Percentiles rank a stretch among this genome's conserved stretches.
Evolutionary conservation across 2,113 vertebrate species (phyloP).

Genomic region (Limanda limanda): DNA sequence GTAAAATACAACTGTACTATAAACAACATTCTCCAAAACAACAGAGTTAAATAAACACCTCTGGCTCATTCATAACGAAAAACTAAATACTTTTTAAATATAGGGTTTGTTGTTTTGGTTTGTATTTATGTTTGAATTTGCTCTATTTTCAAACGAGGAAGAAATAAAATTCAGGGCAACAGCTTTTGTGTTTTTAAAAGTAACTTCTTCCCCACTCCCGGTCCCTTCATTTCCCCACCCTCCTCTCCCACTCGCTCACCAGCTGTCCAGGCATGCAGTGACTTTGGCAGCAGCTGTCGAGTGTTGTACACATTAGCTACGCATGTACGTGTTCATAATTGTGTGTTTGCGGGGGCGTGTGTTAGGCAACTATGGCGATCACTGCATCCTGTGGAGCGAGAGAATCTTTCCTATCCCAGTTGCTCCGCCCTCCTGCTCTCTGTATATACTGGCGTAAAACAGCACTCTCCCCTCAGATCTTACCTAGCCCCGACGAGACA

Average conservation of each 20-base stretch:
- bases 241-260: slow-evolving; percentile 47
- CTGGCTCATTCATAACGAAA: neutral
- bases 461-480: slow-evolving; percentile 36
- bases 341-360: slow-evolving; percentile 39
- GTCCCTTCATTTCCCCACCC: neutral
- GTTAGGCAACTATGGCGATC: slow-evolving; percentile 26
- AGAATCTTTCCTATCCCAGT: slow-evolving; percentile 20
- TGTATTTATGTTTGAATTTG: neutral
- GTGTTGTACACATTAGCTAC: slow-evolving; percentile 2
- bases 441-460: slow-evolving; percentile 26
- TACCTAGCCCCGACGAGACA: slow-evolving; percentile 32
- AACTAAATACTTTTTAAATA: neutral
- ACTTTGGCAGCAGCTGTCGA: slow-evolving; percentile 66
- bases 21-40: no score
- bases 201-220: neutral
- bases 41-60: neutral
- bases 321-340: slow-evolving; percentile 41
- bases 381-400: slow-evolving; percentile 7
- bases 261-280: slow-evolving; percentile 79
- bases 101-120: neutral
- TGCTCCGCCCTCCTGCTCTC: slow-evolving; percentile 62
- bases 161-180: neutral
- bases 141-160: neutral
- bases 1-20: neutral
- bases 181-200: neutral